Base-by-base conservation (phyloP, 2,797 vertebrate species). In the Pangasius sanitwongsei region DNA sequence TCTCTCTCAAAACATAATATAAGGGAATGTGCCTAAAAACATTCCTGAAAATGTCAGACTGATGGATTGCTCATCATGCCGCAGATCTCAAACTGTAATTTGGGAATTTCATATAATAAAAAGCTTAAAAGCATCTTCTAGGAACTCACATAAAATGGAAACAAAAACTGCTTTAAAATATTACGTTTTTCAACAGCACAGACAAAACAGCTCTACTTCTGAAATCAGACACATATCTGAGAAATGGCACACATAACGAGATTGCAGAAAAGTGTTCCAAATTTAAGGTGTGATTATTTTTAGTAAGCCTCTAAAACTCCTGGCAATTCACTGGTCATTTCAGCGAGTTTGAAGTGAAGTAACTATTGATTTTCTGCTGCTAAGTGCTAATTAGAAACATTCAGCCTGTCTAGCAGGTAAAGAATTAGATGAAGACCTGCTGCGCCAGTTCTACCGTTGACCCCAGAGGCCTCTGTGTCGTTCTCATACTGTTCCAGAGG, bases 401-500 rank as follows among this genome's bases (percentile, higher is more conserved):
- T 67, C 28, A 50, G 61, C 8, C 16, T 70, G n/a, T 59, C 37
- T 70, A 48, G 41, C 31, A 37, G 13, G 44, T 12, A 31, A 12
- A 53, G 20, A 50, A 23, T 25, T 86, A 86, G n/a, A 87, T 67
- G 20, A 84, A 89, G 31, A 98, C 98, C 97, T 96, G 97, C 97
- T 78, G 95, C 96, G 12, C 97, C 97, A 4, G 96, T 96, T 91
- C 87, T 96, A 20, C 97, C 97, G 5, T 91, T 96, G 94, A 94
- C 91, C 90, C 97, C 95, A 61, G 94, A 92, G 7, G 96, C 95
- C 0, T 78, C 48, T 0, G 96, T 96, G 92, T 94, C 96, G 90
- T 97, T 98, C 93, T 98, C 97, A 90, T 96, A 98, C 91, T 97
- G 96, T 91, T 98, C 97, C 80, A 95, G 89, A 0, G 94, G 92